Percentiles rank a stretch among this genome's conserved stretches.
phyloP scores from a whole-genome alignment of 2,797 vertebrate genomes.

The Pangasius macronema region DNA sequence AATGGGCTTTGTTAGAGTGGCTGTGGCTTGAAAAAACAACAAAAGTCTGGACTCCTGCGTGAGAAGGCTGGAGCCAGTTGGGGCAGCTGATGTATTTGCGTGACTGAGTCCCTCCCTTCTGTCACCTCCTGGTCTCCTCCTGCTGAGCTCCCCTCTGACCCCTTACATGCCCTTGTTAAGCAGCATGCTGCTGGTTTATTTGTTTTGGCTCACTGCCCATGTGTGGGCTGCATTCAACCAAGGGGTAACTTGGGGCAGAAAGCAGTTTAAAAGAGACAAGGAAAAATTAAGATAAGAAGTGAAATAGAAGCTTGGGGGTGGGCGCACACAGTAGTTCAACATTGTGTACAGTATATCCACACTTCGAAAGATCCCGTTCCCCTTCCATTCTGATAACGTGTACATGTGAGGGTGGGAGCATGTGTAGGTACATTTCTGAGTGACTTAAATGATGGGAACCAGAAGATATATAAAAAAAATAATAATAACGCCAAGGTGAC shows the following conservation, averaged over 20 bases:
- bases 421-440: background rate
- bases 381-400: background rate
- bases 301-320: background rate
- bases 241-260: conserved; percentile 45
- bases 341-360: background rate
- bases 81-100: conserved; percentile 75
- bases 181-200: conserved; percentile 74
- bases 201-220: conserved; percentile 72
- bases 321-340: background rate
- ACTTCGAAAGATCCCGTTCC: background rate
- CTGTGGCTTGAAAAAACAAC: conserved; percentile 73
- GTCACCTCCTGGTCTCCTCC: conserved; percentile 69
- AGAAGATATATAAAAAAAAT: background rate
- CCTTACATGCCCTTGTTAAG: conserved; percentile 72
- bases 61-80: conserved; percentile 72
- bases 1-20: conserved; percentile 69
- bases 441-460: background rate
- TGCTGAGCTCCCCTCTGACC: conserved; percentile 63
- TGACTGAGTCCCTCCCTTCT: conserved; percentile 75
- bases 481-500: background rate
- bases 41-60: conserved; percentile 75
- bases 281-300: conserved; percentile 1
- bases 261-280: conserved; percentile 5
- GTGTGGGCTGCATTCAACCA: conserved; percentile 69
- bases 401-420: background rate